Evolutionary conservation across 1,140 invertebrate species (phyloP).

Genomic region (Aethina tumida): DNA sequence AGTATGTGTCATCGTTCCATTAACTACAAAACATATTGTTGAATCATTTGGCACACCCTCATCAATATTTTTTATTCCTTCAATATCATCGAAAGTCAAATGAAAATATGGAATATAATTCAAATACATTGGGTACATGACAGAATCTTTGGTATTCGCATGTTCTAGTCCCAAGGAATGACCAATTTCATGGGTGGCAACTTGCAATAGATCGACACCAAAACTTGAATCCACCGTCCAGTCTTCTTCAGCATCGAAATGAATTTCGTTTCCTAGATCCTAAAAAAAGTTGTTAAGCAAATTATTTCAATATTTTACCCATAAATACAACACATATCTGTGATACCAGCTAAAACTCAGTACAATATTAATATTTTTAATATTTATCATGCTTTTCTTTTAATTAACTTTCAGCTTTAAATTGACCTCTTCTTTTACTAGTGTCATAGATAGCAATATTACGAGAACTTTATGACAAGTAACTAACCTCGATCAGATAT

Average conservation of each 20-base stretch:
- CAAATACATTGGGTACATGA: constrained; percentile 66
- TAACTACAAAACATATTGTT: too few relatives aligned
- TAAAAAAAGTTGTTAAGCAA: background rate
- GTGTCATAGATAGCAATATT: constrained; percentile 10
- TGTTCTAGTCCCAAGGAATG: constrained; percentile 82
- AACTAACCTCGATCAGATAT: too few relatives aligned
- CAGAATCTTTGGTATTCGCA: constrained; percentile 66
- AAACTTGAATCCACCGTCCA: constrained; percentile 55
- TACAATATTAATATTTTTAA: background rate
- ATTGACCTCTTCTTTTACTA: background rate
- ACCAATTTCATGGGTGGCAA: constrained; percentile 88
- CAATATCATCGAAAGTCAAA: constrained; percentile 73
- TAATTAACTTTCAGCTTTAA: background rate
- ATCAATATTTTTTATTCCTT: constrained; percentile 40
- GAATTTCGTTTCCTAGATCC: constrained; percentile 73
- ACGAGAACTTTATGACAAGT: too few relatives aligned
- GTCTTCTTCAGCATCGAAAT: constrained; percentile 76
- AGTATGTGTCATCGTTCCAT: too few relatives aligned
- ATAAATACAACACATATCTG: background rate
- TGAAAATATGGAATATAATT: constrained; percentile 69
- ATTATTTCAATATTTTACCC: background rate
- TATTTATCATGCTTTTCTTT: background rate
- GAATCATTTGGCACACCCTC: too few relatives aligned
- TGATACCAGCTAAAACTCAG: background rate
- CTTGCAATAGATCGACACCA: constrained; percentile 33